Conservation (phyloP, 2,888 invertebrate species). For the Barypeithes pellucidus region DNA sequence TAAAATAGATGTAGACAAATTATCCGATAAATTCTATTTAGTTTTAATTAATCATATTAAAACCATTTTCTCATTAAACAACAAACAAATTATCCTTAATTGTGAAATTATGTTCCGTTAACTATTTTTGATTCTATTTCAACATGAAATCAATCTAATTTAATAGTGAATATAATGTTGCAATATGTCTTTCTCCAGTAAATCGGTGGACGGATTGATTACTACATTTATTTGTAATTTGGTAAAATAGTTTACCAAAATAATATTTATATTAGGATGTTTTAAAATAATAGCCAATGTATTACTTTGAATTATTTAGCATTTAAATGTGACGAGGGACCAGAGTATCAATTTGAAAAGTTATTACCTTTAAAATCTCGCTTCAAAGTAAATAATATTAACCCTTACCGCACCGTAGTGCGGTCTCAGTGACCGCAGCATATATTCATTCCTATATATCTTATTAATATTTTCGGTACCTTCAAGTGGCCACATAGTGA, state of each 20-base stretch:
- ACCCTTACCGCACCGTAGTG: too few relatives aligned
- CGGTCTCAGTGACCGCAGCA: too few relatives aligned
- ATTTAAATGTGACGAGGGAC: too few relatives aligned
- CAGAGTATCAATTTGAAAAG: too few relatives aligned
- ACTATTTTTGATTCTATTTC: slow-evolving; percentile 12
- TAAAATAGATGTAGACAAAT: too few relatives aligned
- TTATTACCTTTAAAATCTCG: too few relatives aligned
- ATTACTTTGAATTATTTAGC: too few relatives aligned
- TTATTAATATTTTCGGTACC: too few relatives aligned
- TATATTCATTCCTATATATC: too few relatives aligned
- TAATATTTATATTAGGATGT: slow-evolving; percentile 9
- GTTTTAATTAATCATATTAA: slow-evolving; percentile 5
- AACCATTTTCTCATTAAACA: slow-evolving; percentile 13
- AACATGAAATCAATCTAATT: slow-evolving; percentile 46
- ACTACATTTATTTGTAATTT: slow-evolving; percentile 41
- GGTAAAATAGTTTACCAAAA: slow-evolving; percentile 42
- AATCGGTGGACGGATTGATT: slow-evolving; percentile 40
- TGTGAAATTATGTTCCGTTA: slow-evolving; percentile 14
- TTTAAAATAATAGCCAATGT: background rate
- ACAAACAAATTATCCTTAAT: slow-evolving; percentile 27
- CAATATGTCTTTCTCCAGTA: slow-evolving; percentile 43
- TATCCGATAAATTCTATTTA: background rate
- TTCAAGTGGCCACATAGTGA: too few relatives aligned
- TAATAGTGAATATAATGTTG: slow-evolving; percentile 41
- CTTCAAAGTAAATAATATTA: too few relatives aligned